These are phyloP conservation scores for Gallinago stenura DNA, from an alignment of 2,797 vertebrate genomes.

Conservation along the genomic window DNA sequence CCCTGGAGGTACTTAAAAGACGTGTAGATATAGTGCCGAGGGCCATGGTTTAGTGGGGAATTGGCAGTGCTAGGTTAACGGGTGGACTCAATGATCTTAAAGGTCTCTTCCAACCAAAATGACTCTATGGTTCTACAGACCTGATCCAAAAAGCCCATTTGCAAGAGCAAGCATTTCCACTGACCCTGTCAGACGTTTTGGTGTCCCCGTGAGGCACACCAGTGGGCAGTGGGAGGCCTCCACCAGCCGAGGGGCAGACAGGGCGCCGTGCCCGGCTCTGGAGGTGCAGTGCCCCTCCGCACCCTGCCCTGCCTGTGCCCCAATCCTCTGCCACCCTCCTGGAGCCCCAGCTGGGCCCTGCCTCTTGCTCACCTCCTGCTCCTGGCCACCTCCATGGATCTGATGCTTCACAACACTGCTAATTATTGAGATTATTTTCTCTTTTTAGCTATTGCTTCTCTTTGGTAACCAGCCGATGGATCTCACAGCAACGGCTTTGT, in stretches of 20 bases:
- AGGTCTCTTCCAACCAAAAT: background rate
- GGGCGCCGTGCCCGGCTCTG: background rate
- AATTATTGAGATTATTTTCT: accelerated
- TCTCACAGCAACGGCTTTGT: background rate
- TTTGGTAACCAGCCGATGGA: background rate
- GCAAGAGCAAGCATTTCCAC: background rate
- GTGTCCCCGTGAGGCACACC: background rate
- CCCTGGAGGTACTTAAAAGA: background rate
- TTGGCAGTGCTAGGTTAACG: background rate
- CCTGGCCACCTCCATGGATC: background rate
- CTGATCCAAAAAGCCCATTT: background rate
- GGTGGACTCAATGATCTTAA: background rate
- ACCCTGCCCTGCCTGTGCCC: accelerated
- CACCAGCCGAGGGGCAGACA: background rate
- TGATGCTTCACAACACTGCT: accelerated
- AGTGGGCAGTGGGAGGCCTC: background rate
- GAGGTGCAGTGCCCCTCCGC: too few relatives aligned
- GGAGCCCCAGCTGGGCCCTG: background rate
- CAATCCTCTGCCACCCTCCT: background rate
- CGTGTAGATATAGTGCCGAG: background rate
- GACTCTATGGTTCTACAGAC: background rate
- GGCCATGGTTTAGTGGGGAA: background rate
- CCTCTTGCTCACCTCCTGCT: background rate
- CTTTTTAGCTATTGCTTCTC: background rate
- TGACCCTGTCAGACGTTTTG: background rate